Evolutionary conservation across 1,140 invertebrate species (phyloP), one percentile per base, ranked within the genome.

Genomic region (Chironomus tepperi): DNA sequence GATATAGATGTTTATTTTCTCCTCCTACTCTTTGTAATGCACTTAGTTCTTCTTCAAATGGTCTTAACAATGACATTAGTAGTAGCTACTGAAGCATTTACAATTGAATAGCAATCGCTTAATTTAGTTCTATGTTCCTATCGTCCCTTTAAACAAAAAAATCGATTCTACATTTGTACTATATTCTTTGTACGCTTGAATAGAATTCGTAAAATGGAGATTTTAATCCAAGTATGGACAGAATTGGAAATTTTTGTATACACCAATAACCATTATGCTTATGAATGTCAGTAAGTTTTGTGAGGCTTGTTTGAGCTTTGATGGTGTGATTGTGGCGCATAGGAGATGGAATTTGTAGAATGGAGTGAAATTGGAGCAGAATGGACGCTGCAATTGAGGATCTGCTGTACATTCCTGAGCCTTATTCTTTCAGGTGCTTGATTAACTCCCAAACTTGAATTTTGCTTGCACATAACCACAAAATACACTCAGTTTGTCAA

Each of bases 71-170:
- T 57, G n/a, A n/a, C 47, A 57, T 57, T 57, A 57, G 47, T 9
- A 12, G 47, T 34, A 57, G 12, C 47, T 57, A 57, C 47, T 1
- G 47, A 57, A 57, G 12, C 47, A 57, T 57, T 57, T 57, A 57
- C 47, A 57, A 57, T 57, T 57, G 47, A 57, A 57, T 57, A n/a
- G 47, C 47, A 57, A 57, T 57, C 47, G n/a, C n/a, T 57, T 57
- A 57, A 57, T 57, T 57, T 57, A 57, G n/a, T n/a, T 57, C 47
- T n/a, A 34, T 34, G 24, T 5, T 34, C 5, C 24, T 34, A 34
- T 34, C 24, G 2, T 34, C 1, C 24, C 5, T 34, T 5, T 34
- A 34, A 34, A n/a, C n/a, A n/a, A n/a, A n/a, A 57, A 57, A 57
- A 57, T 57, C 47, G 47, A 57, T 57, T 57, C 47, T n/a, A 9